Base-by-base conservation (phyloP, 2,888 invertebrate species). In the Aspidiotus rigidus region DNA sequence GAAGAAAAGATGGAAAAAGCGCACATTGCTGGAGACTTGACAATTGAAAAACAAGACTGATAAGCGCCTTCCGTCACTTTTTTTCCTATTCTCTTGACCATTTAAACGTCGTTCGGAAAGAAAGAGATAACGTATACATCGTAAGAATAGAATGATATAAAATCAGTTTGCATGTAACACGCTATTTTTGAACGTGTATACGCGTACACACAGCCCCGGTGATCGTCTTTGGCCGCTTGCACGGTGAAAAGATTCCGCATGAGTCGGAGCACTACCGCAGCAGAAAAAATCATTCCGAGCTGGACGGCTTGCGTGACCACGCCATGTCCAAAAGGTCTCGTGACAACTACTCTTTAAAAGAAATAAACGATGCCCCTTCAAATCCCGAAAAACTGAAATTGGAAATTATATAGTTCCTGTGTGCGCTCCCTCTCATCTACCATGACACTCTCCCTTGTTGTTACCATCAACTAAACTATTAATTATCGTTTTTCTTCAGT, bases 91-190 rank as follows among this genome's bases (percentile, higher is more conserved):
- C n/a, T 49, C n/a, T 49, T 49, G 10, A 49, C 10, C n/a, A 13
- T 49, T 49, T 49, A n/a, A 3, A 49, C 49, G 49, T 49, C n/a
- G 49, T 49, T 49, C 11, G 10, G 11, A n/a, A 13, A 11, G 49
- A 49, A 49, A 49, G n/a, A 49, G 49, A 49, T 49, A 49, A 49
- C 11, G 49, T 49, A 49, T 49, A 28, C 28, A 28, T 28, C 28
- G 28, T n/a, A n/a, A 11, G 49, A 49, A 49, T 6, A 49, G 49
- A 28, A n/a, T 59, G 39, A 59, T 59, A 59, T 10, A 67, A 60
- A 66, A 60, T 60, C 60, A 59, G 67, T 60, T 67, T 60, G 67
- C 67, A 67, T 67, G 67, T 67, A 59, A n/a, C 67, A 67, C 67
- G 67, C 67, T 49, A 66, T 44, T 59, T 59, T 39, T n/a, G 49